Evolutionary conservation across 2,797 vertebrate species (phyloP).

Genomic region (Microtus agrestis): DNA sequence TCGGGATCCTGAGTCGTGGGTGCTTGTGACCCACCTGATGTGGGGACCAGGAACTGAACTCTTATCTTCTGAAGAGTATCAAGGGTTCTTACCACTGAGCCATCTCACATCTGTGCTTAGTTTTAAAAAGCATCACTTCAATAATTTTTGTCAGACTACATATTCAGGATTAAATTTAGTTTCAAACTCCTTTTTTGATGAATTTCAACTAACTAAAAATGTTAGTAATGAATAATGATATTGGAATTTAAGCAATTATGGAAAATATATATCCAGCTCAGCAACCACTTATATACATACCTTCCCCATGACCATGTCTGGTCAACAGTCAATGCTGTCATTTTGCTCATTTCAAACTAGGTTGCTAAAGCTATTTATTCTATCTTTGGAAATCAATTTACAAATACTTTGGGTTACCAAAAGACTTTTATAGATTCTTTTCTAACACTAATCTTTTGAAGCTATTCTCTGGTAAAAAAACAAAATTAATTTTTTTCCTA

Average conservation of each 20-base stretch:
- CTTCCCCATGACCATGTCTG: not conserved
- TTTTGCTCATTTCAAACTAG: slow-evolving; percentile 66
- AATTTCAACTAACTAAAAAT: slow-evolving; percentile 39
- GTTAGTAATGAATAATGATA: not conserved
- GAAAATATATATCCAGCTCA: slow-evolving; percentile 28
- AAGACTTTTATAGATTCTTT: slow-evolving; percentile 6
- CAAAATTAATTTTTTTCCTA: not conserved
- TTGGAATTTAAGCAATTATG: slow-evolving; percentile 39
- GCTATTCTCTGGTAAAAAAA: slow-evolving; percentile 3
- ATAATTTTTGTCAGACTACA: slow-evolving; percentile 8
- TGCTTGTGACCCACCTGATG: not conserved
- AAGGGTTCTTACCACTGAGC: not conserved
- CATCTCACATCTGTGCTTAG: not conserved
- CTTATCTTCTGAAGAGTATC: not conserved
- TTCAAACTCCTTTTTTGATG: slow-evolving; percentile 40
- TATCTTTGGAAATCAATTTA: slow-evolving; percentile 41
- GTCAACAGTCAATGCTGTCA: slow-evolving; percentile 17
- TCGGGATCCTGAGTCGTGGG: not conserved
- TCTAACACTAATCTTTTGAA: slow-evolving; percentile 63
- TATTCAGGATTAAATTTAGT: slow-evolving; percentile 26
- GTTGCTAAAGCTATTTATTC: not conserved
- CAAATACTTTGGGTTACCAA: not conserved
- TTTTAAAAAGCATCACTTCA: not conserved
- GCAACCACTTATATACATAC: not conserved
- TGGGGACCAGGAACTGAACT: not conserved